These are phyloP conservation scores for Diadema setosum DNA, from an alignment of 35 echinoderm and acorn worm genomes.

Conservation along the genomic window DNA sequence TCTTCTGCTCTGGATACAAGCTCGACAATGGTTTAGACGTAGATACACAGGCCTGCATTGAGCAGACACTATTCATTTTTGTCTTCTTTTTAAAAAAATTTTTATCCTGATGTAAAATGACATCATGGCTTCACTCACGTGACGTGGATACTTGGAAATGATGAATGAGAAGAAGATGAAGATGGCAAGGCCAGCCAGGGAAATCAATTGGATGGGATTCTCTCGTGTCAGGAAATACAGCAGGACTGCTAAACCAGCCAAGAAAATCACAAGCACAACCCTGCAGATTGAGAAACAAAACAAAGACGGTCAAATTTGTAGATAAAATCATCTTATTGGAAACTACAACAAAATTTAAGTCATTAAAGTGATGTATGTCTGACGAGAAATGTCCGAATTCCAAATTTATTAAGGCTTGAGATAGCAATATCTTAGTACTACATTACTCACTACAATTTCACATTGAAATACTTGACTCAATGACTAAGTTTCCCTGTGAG, in stretches of 20 bases:
- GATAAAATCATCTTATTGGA: background rate
- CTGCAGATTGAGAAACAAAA: slow-evolving; percentile 15
- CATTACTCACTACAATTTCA: too few species aligned
- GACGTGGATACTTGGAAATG: slow-evolving; percentile 74
- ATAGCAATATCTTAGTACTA: too few species aligned
- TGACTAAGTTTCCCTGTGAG: too few species aligned
- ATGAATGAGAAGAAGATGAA: slow-evolving; percentile 78
- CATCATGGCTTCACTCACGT: slow-evolving; percentile 83
- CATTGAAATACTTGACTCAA: too few species aligned
- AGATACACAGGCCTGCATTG: too few species aligned
- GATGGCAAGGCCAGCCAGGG: slow-evolving; percentile 54
- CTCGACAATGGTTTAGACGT: too few species aligned
- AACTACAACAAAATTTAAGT: background rate
- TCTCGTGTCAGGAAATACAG: slow-evolving; percentile 58
- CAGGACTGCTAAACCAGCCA: slow-evolving; percentile 20
- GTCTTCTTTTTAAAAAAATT: too few species aligned
- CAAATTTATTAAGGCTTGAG: background rate
- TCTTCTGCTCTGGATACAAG: too few species aligned
- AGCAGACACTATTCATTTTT: too few species aligned
- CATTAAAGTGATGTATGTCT: background rate
- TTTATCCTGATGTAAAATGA: too few species aligned
- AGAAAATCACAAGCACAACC: slow-evolving; percentile 41
- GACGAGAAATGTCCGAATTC: background rate
- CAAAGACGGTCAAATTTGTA: background rate
- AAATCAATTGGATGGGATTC: slow-evolving; percentile 87